Conservation (phyloP, 2,113 vertebrate genomes). For the Pipra filicauda region DNA sequence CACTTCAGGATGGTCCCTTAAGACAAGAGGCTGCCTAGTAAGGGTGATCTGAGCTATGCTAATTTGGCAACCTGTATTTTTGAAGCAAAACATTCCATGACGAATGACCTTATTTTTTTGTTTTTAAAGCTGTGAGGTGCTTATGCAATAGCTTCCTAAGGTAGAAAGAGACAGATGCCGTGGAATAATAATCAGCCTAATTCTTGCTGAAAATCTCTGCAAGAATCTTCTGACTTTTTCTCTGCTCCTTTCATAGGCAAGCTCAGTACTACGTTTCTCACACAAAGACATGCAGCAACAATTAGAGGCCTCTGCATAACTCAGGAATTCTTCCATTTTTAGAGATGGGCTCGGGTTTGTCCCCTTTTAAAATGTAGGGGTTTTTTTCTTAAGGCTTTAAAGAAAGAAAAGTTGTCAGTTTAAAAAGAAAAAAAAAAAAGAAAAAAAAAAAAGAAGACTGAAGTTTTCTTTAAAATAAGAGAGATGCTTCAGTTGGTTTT, state of each 20-base stretch:
- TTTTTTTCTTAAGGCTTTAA: not conserved
- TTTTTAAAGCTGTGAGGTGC: constrained; percentile 46
- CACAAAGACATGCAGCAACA: not conserved
- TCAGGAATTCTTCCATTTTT: not conserved
- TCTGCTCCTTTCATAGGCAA: not conserved
- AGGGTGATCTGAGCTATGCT: constrained; percentile 51
- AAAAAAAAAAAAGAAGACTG: not conserved
- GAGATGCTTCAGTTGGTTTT: not conserved
- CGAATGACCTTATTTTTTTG: constrained; percentile 64
- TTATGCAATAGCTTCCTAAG: constrained; percentile 62
- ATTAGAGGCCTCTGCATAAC: not conserved
- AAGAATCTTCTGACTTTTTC: not conserved
- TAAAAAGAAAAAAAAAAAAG: not conserved
- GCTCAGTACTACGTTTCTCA: not conserved
- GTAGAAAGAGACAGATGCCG: constrained; percentile 42
- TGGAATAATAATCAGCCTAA: constrained; percentile 50
- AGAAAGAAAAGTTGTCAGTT: not conserved
- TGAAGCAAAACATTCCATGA: constrained; percentile 58
- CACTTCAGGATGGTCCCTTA: constrained; percentile 22
- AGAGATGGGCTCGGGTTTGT: not conserved
- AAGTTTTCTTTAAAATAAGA: not conserved
- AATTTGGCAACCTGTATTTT: constrained; percentile 55
- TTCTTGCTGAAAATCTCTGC: constrained; percentile 19
- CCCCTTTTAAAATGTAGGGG: not conserved
- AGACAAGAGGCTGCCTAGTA: constrained; percentile 20